Evolutionary conservation across 92 coral and sea anemone genomes (phyloP), one percentile per base, ranked within the genome.

Genomic region (Micromussa lordhowensis): DNA sequence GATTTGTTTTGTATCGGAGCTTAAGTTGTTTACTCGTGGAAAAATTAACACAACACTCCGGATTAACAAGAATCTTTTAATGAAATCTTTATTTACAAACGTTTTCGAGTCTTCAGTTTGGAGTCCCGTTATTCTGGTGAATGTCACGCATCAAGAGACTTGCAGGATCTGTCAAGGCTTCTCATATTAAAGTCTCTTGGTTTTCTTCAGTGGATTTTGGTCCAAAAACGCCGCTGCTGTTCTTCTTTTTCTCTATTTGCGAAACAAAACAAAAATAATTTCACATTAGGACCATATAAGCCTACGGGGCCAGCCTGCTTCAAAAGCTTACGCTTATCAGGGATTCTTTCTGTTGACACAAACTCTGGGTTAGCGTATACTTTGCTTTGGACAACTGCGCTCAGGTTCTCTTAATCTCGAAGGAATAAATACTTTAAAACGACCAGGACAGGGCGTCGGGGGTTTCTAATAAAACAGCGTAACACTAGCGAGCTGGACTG

Each of bases 201-300:
- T 95, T 66, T 95, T 95, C 87, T 95, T 95, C 66, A 95, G 91
- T 5, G 96, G 96, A 85, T 91, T 93, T 88, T 95, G 98, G 24
- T 95, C 98, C 90, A 95, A 70, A 84, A 95, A 95, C 31, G 88
- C 88, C 19, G 94, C 87, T 16, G 94, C 95, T 24, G 92, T 95
- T 87, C 98, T 91, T 69, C 98, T 80, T 77, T 95, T 95, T 87
- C 98, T 93, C 98, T 95, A 92, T 75, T 76, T 69, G 71, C 29
- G 21, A 14, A 83, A 40, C 54, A 40, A 82, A 19, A 29, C 31
- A 48, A n/a, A 29, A 16, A 53, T 8, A 16, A 6, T 5, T 48
- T 78, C 19, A 30, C 30, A 29, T 13, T 53, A 14, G 10, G 48
- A 40, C 48, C 48, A 40, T 40, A 40, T 4, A 40, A 40, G 48